These are phyloP conservation scores for Eupithecia centaureata DNA, from an alignment of 2,888 invertebrate genomes.

Conservation along the genomic window DNA sequence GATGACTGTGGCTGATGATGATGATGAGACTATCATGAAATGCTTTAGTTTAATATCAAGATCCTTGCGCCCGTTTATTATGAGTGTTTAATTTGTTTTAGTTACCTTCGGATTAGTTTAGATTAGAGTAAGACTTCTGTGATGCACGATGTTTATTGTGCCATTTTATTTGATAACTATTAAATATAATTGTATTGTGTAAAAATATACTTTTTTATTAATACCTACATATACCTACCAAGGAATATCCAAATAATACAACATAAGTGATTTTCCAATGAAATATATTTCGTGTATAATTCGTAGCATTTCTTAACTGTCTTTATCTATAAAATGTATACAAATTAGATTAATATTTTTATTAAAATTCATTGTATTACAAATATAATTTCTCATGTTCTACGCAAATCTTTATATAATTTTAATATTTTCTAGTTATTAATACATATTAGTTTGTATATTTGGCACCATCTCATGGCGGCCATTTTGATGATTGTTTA, in stretches of 20 bases:
- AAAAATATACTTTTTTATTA: slow-evolving; percentile 13
- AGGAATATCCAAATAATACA: slow-evolving; percentile 49
- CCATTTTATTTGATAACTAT: slow-evolving; percentile 20
- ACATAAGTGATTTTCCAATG: slow-evolving; percentile 68
- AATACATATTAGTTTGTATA: too few species aligned
- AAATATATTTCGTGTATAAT: slow-evolving; percentile 81
- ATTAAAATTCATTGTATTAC: slow-evolving; percentile 48
- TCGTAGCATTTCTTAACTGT: slow-evolving; percentile 84
- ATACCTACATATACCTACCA: too few species aligned
- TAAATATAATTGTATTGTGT: slow-evolving; percentile 25
- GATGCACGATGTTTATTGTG: slow-evolving; percentile 32
- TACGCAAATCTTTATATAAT: slow-evolving; percentile 46
- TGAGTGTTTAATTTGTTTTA: neutral
- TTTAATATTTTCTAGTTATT: slow-evolving; percentile 35
- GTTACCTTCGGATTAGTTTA: slow-evolving; percentile 14
- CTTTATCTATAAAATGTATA: slow-evolving; percentile 66
- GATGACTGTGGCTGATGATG: too few species aligned
- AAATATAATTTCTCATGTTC: slow-evolving; percentile 47
- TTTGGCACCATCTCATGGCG: slow-evolving; percentile 44
- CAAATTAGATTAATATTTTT: slow-evolving; percentile 50
- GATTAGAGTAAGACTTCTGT: slow-evolving; percentile 30
- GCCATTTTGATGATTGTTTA: slow-evolving; percentile 40
- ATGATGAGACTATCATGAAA: too few species aligned
- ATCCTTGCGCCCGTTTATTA: slow-evolving; percentile 7
- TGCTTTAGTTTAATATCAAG: neutral